Evolutionary conservation across 1,140 invertebrate genomes (phyloP).

Genomic region (Drosophila lacertosa): DNA sequence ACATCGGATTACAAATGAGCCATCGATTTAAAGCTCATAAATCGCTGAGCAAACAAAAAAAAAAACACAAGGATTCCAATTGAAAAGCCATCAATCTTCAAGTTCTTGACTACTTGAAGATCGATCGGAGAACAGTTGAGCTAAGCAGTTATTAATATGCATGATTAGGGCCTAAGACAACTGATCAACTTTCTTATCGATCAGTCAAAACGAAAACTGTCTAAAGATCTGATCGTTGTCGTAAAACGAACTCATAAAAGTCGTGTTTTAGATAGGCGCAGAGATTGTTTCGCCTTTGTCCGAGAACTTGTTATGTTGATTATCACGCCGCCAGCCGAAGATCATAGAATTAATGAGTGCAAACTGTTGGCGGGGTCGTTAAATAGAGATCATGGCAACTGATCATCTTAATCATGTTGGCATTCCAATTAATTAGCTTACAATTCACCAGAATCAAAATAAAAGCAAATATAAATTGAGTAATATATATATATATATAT

Average conservation of each 20-base stretch:
- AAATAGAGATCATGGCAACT: slow-evolving; percentile 5
- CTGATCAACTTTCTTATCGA: not conserved
- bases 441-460: slow-evolving; percentile 3
- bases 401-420: slow-evolving; percentile 36
- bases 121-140: slow-evolving; percentile 4
- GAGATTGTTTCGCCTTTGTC: not conserved
- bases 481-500: slow-evolving; percentile 45
- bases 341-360: slow-evolving; percentile 17
- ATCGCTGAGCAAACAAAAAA: slow-evolving; percentile 39
- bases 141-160: not conserved
- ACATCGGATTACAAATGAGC: slow-evolving; percentile 60
- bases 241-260: slow-evolving; percentile 6
- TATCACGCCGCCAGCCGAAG: slow-evolving; percentile 22
- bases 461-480: slow-evolving; percentile 50
- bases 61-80: slow-evolving; percentile 21
- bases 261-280: not conserved
- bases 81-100: slow-evolving; percentile 55
- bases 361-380: slow-evolving; percentile 3
- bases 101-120: slow-evolving; percentile 10
- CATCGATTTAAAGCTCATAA: slow-evolving; percentile 66
- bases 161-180: not conserved
- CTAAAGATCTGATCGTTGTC: no score
- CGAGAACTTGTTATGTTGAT: slow-evolving; percentile 25
- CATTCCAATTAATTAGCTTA: slow-evolving; percentile 47
- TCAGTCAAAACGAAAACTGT: no score